Evolutionary conservation across 2,113 vertebrate genomes (phyloP), one percentile per base, ranked within the genome.

Genomic region (Varanus komodoensis): DNA sequence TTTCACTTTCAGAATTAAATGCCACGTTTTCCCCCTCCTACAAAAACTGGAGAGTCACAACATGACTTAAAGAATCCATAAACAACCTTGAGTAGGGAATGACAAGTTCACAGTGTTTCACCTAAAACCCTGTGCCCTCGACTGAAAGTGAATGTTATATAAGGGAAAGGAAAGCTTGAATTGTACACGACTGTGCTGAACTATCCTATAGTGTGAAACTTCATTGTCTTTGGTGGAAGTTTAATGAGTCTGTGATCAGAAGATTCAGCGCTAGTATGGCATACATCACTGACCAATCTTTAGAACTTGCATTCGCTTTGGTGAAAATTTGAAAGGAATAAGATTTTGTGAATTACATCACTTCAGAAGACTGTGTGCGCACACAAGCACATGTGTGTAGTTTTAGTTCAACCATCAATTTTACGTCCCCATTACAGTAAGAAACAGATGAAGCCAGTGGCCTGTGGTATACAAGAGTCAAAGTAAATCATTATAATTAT

Each of bases 401-500:
- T 54, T 67, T 29, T 87, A 48, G 78, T 64, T 67, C 34, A 67
- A 44, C 25, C 57, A 48, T n/a, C 25, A 5, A 86, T 61, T 75
- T 87, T 78, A 15, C 29, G 32, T 84, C 23, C 34, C 57, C 12
- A 27, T 19, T 78, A 67, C 57, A 84, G 71, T 75, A 89, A 68
- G 67, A 84, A 89, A 74, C 54, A 84, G 57, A 84, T 75, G 54
- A 77, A 84, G 88, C 73, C 74, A 84, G 21, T 84, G 82, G 38
- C 23, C 88, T 78, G 48, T 52, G 57, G 34, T 78, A 78, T 34
- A 15, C 6, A 57, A 75, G 6, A 84, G 50, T 34, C 19, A 84
- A 32, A 89, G 82, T 84, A 84, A 89, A 84, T 77, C 54, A 89
- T 23, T 88, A 11, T 77, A 89, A 89, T 89, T 89, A 77, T 89